Base-by-base conservation (phyloP, 2,113 vertebrate genomes). In the Phalacrocorax aristotelis region DNA sequence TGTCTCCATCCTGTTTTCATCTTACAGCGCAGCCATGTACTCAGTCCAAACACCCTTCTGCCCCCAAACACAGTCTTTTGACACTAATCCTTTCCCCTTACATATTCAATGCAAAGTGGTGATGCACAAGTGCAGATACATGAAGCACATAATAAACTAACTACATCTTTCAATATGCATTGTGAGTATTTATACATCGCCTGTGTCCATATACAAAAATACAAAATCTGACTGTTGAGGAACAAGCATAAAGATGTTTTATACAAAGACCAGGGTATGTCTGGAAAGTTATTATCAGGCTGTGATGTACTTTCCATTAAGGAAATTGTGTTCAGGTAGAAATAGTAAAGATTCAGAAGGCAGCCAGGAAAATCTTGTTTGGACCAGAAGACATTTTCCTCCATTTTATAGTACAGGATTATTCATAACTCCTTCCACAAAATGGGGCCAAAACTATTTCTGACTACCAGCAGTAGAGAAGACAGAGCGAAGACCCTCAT, bases 281-380 rank as follows among this genome's bases (percentile, higher is more conserved):
- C 74, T 76, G 30, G 21, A 40, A 89, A 85, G n/a, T 52, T 79
- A 30, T 29, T 42, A 58, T 38, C 34, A 90, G 54, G 15, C 21
- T 74, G 26, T 48, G 22, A 85, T 30, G 10, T 52, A 48, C 27
- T 36, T 71, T 44, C 54, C 18, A 26, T 38, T 83, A 58, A 74
- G 54, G 21, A 88, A 74, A 0, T 0, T 2, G 2, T 23, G 10
- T 32, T 87, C 42, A 77, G n/a, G 20, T 25, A 83, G 19, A 38
- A 44, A 68, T 14, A 84, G 20, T 22, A 62, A 64, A 75, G 52
- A 88, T 5, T 77, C 22, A 58, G 26, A 51, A 86, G 40, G 32
- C 25, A 2, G 29, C 6, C 51, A 70, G 21, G 26, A 77, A 77
- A 93, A 86, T 17, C 55, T 65, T 11, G 0, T n/a, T 93, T 44